Evolutionary conservation across 2,113 vertebrate species (phyloP).

Genomic region (Otolemur garnettii): DNA sequence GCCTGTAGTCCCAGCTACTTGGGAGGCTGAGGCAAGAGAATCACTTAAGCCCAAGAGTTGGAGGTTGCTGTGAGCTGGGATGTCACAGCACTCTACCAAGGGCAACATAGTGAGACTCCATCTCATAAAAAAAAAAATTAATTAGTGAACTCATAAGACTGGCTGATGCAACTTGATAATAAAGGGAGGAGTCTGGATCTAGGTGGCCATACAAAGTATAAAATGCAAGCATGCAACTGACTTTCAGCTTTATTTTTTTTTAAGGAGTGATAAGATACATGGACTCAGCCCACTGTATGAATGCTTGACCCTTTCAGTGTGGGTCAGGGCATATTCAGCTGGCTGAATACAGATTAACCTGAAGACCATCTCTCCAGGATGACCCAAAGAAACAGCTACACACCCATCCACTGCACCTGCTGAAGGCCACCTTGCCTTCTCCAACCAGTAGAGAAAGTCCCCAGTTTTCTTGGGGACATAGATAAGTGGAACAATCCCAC

Average conservation of each 20-base stretch:
- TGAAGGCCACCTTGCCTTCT: neutral
- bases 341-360: neutral
- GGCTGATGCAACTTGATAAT: neutral
- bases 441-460: neutral
- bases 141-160: neutral
- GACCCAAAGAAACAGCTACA: neutral
- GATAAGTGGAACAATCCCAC: neutral
- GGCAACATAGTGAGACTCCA: too few relatives aligned
- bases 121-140: neutral
- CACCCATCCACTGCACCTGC: neutral
- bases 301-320: neutral
- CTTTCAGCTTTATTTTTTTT: neutral
- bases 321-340: neutral
- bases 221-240: neutral
- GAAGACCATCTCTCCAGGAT: neutral
- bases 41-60: too few relatives aligned
- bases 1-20: too few relatives aligned
- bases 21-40: too few relatives aligned
- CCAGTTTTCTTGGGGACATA: neutral
- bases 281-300: too few relatives aligned
- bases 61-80: too few relatives aligned
- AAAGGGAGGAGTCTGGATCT: neutral
- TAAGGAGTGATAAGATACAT: neutral
- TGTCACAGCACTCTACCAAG: too few relatives aligned
- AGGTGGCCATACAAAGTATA: neutral